phyloP scores from a whole-genome alignment of 1,140 invertebrate genomes.

The Aphelinus certus region DNA sequence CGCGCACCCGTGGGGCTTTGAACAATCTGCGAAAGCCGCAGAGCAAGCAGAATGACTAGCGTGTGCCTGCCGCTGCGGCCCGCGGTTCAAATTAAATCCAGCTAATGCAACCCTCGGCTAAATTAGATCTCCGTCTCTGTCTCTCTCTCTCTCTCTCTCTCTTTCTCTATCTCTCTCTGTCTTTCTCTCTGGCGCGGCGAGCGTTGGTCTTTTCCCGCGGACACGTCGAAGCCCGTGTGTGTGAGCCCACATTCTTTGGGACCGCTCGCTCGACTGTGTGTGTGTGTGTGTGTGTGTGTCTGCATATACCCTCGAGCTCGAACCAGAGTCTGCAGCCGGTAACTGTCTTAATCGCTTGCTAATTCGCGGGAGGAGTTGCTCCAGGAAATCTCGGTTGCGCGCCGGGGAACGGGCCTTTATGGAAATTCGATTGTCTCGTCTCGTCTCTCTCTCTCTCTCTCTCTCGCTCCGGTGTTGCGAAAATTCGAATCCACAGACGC shows the following conservation, averaged over 20 bases:
- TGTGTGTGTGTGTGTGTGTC: background rate
- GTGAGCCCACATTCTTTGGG: slow-evolving; percentile 8
- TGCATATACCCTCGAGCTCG: background rate
- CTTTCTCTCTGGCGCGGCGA: slow-evolving; percentile 46
- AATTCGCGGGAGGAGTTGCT: slow-evolving; percentile 4
- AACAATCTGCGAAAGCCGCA: slow-evolving; percentile 39
- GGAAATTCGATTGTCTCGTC: no score
- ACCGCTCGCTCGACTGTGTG: background rate
- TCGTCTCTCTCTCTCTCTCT: no score
- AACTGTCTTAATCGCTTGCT: slow-evolving; percentile 35
- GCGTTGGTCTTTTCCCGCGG: background rate
- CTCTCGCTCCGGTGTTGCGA: no score
- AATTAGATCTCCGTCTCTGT: slow-evolving; percentile 54
- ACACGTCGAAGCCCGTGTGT: slow-evolving; percentile 5
- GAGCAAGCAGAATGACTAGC: slow-evolving; percentile 44
- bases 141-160: no score
- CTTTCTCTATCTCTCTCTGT: background rate
- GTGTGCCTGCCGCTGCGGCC: slow-evolving; percentile 39
- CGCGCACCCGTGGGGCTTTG: slow-evolving; percentile 10
- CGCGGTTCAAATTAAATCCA: slow-evolving; percentile 60
- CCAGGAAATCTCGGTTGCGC: no score
- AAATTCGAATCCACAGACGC: no score
- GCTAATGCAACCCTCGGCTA: slow-evolving; percentile 60
- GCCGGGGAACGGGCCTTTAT: no score
- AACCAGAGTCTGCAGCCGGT: background rate